Evolutionary conservation across 2,888 invertebrate species (phyloP), one percentile per base, ranked within the genome.

Genomic region (Athalia circularis): DNA sequence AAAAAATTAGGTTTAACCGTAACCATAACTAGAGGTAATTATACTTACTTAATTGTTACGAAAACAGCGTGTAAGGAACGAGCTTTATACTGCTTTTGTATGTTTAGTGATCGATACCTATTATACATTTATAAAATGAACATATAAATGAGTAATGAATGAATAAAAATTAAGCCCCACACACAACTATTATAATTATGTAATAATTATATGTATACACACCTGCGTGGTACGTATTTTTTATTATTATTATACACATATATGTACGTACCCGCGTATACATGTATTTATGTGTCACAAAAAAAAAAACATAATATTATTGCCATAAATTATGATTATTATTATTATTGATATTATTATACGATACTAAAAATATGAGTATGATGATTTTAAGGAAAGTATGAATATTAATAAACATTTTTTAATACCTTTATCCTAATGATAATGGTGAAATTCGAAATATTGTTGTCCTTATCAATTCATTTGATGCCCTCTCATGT

Each of bases 341-440:
- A 84, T 82, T 82, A 80, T 81, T 68, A 84, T 88, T 82, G 81
- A 84, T 85, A 82, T 83, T 54, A 84, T 80, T 80, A 80, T 80
- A 80, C 80, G 64, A 78, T 78, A 77, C 68, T 61, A 80, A 75
- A 84, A 88, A 87, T 88, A 89, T 85, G 88, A 90, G 87, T 88
- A 88, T 84, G 87, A 89, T 88, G 88, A 89, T 88, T 89, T 89
- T 89, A 89, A 90, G 89, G 88, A 90, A 89, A 90, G 90, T 90
- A 90, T 88, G 89, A 88, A 88, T 88, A 89, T 88, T 87, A 88
- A 88, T 89, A 87, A 89, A 89, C 88, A 88, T 88, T 90, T 89
- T 90, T 89, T 88, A 87, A 88, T 88, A 84, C 88, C 88, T 85
- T 81, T 89, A 87, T 90, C 87, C 85, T 88, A 85, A 85, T 86